A percentile compares a stretch with the other conserved stretches of the same genome.
phyloP scores from a whole-genome alignment of 2,113 vertebrate genomes.

The Pygoscelis adeliae region DNA sequence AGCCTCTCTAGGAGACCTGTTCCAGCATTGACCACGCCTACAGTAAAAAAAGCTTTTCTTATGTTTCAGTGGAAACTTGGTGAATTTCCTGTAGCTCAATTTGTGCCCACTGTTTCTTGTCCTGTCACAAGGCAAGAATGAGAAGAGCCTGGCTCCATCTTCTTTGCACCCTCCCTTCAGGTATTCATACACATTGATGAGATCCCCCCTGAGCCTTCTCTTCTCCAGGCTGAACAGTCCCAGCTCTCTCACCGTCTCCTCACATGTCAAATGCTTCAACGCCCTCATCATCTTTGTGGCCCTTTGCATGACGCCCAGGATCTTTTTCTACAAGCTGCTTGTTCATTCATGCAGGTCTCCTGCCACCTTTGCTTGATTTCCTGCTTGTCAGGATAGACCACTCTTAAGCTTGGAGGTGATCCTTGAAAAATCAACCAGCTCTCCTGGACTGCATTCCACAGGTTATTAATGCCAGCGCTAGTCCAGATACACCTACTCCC shows the following conservation, averaged over 20 bases:
- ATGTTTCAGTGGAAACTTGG: background rate
- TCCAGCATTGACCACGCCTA: background rate
- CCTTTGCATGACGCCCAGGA: background rate
- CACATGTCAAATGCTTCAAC: background rate
- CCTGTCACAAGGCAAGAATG: background rate
- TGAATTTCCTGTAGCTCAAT: background rate
- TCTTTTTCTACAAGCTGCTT: background rate
- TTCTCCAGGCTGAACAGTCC: background rate
- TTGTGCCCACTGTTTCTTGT: background rate
- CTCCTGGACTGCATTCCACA: background rate
- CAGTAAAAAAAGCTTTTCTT: background rate
- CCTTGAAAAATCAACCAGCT: background rate
- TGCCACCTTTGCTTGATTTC: background rate
- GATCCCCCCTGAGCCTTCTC: background rate
- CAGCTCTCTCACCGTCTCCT: background rate
- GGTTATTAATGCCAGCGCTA: background rate
- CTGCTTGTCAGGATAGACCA: background rate
- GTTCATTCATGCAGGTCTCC: background rate
- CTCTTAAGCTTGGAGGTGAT: background rate
- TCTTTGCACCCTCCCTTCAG: background rate
- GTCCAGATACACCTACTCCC: background rate
- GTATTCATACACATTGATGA: background rate
- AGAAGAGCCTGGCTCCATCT: background rate
- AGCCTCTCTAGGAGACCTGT: background rate
- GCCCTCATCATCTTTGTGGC: background rate